Conservation (phyloP, 2,888 invertebrate genomes). For the Eubasilissa splendida region DNA sequence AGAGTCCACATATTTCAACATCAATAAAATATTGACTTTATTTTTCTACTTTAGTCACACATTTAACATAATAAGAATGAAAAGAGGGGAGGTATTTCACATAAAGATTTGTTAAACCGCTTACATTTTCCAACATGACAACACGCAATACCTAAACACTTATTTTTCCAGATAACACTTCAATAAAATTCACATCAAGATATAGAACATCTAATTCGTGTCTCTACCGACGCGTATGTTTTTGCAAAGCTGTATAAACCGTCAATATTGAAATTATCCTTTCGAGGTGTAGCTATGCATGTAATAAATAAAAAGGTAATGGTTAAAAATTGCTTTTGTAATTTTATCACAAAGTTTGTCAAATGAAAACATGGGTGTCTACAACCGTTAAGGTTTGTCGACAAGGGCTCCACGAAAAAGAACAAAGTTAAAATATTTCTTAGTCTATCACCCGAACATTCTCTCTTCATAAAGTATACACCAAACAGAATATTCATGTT, state of each 20-base stretch:
- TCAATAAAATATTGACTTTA: constrained; percentile 37
- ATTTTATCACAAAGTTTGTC: constrained; percentile 24
- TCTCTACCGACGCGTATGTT: constrained; percentile 12
- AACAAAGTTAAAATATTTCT: neutral
- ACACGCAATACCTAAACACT: constrained; percentile 38
- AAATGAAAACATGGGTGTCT: neutral
- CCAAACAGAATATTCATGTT: neutral
- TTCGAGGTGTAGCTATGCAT: neutral
- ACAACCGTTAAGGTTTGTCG: neutral
- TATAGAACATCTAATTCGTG: constrained; percentile 33
- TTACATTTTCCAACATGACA: constrained; percentile 16
- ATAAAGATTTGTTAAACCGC: too few species aligned
- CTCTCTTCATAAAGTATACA: constrained; percentile 25
- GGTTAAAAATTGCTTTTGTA: constrained; percentile 38
- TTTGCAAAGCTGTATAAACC: constrained; percentile 18
- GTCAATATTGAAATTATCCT: constrained; percentile 7
- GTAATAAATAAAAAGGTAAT: constrained; percentile 35
- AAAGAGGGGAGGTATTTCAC: neutral
- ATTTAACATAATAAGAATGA: constrained; percentile 25
- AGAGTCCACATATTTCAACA: constrained; percentile 40
- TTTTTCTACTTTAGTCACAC: constrained; percentile 34
- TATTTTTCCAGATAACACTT: constrained; percentile 28
- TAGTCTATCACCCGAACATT: constrained; percentile 28
- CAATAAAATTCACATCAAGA: constrained; percentile 24
- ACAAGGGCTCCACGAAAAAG: constrained; percentile 31